These are phyloP conservation scores for Morinoia aosen DNA, from an alignment of 2,888 invertebrate genomes.

Conservation along the genomic window DNA sequence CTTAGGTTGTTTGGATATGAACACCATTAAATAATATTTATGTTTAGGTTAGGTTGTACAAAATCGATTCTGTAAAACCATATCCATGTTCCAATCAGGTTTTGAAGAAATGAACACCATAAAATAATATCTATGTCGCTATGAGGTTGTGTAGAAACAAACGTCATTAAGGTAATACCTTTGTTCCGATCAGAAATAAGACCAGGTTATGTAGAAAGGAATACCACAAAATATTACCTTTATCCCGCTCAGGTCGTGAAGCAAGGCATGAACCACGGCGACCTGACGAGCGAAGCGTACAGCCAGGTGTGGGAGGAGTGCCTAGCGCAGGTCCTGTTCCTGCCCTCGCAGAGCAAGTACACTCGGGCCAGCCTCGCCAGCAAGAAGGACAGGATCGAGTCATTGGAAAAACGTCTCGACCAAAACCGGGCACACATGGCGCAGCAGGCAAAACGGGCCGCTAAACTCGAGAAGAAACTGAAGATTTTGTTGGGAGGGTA, in stretches of 20 bases:
- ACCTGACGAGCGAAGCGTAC: slow-evolving; percentile 90
- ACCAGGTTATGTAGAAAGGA: too few relatives aligned
- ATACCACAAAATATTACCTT: neutral
- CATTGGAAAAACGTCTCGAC: slow-evolving; percentile 91
- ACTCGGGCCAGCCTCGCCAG: slow-evolving; percentile 94
- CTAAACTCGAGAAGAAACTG: slow-evolving; percentile 97
- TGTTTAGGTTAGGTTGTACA: too few relatives aligned
- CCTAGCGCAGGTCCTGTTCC: slow-evolving; percentile 86
- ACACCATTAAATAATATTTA: too few relatives aligned
- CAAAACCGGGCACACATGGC: slow-evolving; percentile 96
- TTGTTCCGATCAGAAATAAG: too few relatives aligned
- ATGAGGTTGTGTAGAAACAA: too few relatives aligned
- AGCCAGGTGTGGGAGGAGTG: slow-evolving; percentile 98
- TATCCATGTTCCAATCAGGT: too few relatives aligned
- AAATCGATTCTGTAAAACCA: too few relatives aligned
- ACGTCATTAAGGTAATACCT: too few relatives aligned
- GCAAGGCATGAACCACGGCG: slow-evolving; percentile 95
- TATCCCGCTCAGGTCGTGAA: slow-evolving; percentile 77
- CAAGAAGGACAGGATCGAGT: slow-evolving; percentile 95
- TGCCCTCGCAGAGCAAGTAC: slow-evolving; percentile 92
- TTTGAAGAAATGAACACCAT: too few relatives aligned
- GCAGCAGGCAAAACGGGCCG: slow-evolving; percentile 94
- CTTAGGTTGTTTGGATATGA: too few relatives aligned
- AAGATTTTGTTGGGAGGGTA: slow-evolving; percentile 87
- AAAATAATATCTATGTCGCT: too few relatives aligned